A percentile compares a stretch with the other conserved stretches of the same genome.
Evolutionary conservation across 2,113 vertebrate genomes (phyloP).

Genomic region (Forbesichthys papilliferus): DNA sequence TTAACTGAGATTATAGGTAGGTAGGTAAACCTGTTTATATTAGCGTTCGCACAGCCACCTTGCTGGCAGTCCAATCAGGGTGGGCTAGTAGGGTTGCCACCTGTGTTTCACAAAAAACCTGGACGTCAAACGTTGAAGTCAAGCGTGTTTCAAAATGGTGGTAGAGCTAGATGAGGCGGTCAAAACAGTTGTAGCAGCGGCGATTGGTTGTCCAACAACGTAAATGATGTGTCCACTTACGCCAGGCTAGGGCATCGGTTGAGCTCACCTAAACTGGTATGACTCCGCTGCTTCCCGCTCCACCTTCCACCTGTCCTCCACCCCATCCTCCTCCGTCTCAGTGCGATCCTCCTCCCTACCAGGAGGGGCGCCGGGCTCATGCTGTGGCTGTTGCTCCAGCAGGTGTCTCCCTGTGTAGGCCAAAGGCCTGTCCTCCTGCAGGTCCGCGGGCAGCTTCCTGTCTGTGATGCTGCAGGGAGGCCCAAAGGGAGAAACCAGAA

Average conservation of each 20-base stretch:
- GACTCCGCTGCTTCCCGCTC: constrained; percentile 48
- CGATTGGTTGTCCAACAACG: too few species aligned
- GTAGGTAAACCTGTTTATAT: too few species aligned
- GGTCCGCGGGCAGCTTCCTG: constrained; percentile 55
- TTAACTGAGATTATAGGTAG: too few species aligned
- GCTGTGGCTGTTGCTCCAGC: constrained; percentile 49
- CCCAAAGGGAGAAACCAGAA: background rate
- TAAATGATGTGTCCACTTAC: too few species aligned
- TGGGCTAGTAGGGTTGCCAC: too few species aligned
- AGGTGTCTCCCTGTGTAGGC: constrained; percentile 73
- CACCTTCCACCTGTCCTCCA: constrained; percentile 55
- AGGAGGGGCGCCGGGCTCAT: background rate
- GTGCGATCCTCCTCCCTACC: constrained; percentile 38
- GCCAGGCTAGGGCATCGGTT: background rate
- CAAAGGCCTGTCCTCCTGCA: constrained; percentile 60
- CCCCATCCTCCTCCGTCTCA: constrained; percentile 57
- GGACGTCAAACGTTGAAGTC: too few species aligned
- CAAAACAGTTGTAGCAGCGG: too few species aligned
- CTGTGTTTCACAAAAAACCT: too few species aligned
- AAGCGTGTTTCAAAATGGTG: too few species aligned
- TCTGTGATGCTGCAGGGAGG: constrained; percentile 79
- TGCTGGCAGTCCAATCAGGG: too few species aligned
- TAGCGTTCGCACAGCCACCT: too few species aligned
- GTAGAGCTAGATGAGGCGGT: too few species aligned
- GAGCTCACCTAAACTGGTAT: constrained; percentile 62